A percentile compares a stretch with the other conserved stretches of the same genome.
These are phyloP conservation scores for Indri indri DNA, from an alignment of 2,113 vertebrate genomes.

Conservation along the genomic window DNA sequence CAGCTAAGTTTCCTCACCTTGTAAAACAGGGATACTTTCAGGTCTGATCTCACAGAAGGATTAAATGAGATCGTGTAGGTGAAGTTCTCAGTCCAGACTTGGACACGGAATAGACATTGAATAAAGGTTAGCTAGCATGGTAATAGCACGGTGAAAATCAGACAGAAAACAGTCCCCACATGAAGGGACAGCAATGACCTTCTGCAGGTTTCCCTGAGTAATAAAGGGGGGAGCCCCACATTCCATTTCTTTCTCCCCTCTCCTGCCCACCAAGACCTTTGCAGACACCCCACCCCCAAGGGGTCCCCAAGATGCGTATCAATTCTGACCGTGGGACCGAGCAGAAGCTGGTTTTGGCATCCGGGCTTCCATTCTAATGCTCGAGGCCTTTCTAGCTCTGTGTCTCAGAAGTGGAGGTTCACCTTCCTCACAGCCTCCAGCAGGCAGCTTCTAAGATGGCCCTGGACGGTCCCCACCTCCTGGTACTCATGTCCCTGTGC, in stretches of 20 bases:
- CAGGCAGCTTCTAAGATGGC: background rate
- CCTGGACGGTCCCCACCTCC: background rate
- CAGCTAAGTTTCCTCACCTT: background rate
- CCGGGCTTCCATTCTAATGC: background rate
- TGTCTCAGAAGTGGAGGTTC: background rate
- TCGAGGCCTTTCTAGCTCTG: background rate
- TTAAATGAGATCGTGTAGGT: background rate
- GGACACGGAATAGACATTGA: background rate
- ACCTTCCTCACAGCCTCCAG: background rate
- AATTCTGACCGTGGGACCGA: background rate
- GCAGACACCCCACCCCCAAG: too few species aligned
- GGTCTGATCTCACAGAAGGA: background rate
- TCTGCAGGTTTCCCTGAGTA: background rate
- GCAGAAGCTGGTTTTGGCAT: background rate
- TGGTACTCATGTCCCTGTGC: background rate
- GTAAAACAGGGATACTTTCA: background rate
- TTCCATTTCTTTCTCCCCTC: background rate
- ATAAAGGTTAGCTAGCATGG: background rate
- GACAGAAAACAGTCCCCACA: background rate
- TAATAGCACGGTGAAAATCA: background rate
- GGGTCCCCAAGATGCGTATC: background rate
- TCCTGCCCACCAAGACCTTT: background rate
- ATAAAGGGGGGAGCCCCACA: rapidly evolving
- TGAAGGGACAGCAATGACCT: background rate
- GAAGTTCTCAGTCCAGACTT: background rate